Conservation (phyloP, 2,113 vertebrate species). For the Ochotona princeps region DNA sequence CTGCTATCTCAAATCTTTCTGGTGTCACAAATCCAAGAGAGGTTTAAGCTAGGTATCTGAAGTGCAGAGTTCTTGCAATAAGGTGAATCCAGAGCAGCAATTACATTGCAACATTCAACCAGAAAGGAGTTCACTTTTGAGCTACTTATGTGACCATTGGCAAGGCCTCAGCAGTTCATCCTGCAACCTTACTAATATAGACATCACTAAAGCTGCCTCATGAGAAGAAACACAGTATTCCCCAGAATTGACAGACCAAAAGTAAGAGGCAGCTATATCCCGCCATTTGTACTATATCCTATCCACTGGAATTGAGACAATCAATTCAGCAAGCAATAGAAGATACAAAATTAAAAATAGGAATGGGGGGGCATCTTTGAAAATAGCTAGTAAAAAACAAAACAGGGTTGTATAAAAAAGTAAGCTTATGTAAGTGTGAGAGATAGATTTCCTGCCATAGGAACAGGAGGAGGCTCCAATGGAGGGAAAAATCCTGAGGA, state of each 20-base stretch:
- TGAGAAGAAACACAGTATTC: conserved; percentile 28
- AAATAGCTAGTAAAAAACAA: neutral
- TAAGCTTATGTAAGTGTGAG: too few species aligned
- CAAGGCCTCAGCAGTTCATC: neutral
- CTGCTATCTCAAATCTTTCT: conserved; percentile 13
- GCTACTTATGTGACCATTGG: neutral
- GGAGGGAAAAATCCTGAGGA: too few species aligned
- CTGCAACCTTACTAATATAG: neutral
- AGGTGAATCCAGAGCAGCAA: neutral
- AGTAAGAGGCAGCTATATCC: neutral
- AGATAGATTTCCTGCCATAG: too few species aligned
- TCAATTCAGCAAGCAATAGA: neutral
- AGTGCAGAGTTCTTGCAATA: neutral
- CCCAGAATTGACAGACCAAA: neutral
- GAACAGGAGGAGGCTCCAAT: too few species aligned
- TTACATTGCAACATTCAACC: neutral
- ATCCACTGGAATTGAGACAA: neutral
- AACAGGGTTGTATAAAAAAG: neutral
- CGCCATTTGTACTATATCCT: neutral
- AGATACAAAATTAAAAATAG: neutral
- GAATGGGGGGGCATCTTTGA: neutral
- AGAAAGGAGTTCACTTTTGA: neutral
- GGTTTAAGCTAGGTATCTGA: neutral
- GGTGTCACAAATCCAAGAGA: neutral
- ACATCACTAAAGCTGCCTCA: neutral